These are phyloP conservation scores for Smutsia gigantea DNA, from an alignment of 2,797 vertebrate species.

Conservation along the genomic window DNA sequence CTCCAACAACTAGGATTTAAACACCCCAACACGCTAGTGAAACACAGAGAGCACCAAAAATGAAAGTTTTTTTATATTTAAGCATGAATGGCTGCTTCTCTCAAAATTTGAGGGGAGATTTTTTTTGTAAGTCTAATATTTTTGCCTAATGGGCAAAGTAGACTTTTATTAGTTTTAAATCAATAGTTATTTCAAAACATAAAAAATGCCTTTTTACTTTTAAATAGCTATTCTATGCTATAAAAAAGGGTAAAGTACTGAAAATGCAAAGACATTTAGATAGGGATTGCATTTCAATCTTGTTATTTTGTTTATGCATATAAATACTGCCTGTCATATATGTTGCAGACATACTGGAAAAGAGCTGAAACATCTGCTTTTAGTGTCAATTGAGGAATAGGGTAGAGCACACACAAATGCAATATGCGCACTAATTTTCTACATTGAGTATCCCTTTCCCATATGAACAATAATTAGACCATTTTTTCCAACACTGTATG, in stretches of 20 bases:
- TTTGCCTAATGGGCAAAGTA: not conserved
- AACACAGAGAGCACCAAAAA: not conserved
- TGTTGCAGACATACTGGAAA: not conserved
- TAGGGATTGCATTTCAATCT: not conserved
- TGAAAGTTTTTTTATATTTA: not conserved
- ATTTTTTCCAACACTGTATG: not conserved
- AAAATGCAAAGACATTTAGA: constrained; percentile 9
- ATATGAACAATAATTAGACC: not conserved
- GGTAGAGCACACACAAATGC: not conserved
- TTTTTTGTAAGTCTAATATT: not conserved
- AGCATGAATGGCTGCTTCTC: not conserved
- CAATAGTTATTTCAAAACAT: not conserved
- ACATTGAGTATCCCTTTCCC: not conserved
- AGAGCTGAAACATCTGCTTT: not conserved
- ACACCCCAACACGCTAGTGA: constrained; percentile 1
- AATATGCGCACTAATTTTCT: not conserved
- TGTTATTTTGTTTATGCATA: not conserved
- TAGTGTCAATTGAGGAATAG: not conserved
- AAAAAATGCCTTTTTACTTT: constrained; percentile 33
- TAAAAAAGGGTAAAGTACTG: not conserved
- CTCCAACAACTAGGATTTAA: constrained; percentile 39
- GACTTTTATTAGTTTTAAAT: constrained; percentile 46
- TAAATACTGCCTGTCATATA: not conserved
- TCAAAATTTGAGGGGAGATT: not conserved
- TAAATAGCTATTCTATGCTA: not conserved